Conservation (phyloP, 1,140 invertebrate species). For the Kradibia gibbosae region DNA sequence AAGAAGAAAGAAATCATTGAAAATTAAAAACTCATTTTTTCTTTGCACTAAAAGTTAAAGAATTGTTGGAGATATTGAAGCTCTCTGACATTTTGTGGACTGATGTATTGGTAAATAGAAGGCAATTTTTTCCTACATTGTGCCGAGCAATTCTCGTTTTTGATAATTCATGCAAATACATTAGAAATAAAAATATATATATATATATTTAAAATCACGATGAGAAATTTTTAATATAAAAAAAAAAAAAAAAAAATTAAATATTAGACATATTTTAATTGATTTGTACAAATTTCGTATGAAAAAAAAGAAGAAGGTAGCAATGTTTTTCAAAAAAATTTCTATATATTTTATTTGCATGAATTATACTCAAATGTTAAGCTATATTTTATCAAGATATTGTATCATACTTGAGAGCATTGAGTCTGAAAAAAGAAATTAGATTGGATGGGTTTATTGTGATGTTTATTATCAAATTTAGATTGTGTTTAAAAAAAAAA, state of each 20-base stretch:
- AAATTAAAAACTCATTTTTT: slow-evolving; percentile 47
- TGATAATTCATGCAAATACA: slow-evolving; percentile 39
- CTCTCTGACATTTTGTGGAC: slow-evolving; percentile 46
- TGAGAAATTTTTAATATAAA: neutral
- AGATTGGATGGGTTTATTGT: slow-evolving; percentile 49
- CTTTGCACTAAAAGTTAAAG: slow-evolving; percentile 40
- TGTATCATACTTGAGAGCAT: slow-evolving; percentile 53
- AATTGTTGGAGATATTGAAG: slow-evolving; percentile 36
- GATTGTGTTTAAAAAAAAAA: slow-evolving; percentile 42
- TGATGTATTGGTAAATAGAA: slow-evolving; percentile 49
- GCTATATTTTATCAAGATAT: slow-evolving; percentile 51
- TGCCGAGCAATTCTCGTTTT: slow-evolving; percentile 46
- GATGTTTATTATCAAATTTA: slow-evolving; percentile 50
- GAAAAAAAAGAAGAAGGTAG: neutral
- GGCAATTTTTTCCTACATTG: slow-evolving; percentile 48
- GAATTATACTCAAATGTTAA: slow-evolving; percentile 42
- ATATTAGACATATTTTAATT: neutral
- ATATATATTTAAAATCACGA: neutral
- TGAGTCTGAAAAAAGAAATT: slow-evolving; percentile 51
- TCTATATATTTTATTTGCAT: slow-evolving; percentile 32
- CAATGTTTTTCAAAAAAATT: slow-evolving; percentile 32
- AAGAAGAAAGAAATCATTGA: slow-evolving; percentile 44
- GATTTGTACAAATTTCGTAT: slow-evolving; percentile 10
- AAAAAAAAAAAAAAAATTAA: neutral
- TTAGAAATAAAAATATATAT: no score